phyloP scores from a whole-genome alignment of 2,797 vertebrate species.

The Todus mexicanus region DNA sequence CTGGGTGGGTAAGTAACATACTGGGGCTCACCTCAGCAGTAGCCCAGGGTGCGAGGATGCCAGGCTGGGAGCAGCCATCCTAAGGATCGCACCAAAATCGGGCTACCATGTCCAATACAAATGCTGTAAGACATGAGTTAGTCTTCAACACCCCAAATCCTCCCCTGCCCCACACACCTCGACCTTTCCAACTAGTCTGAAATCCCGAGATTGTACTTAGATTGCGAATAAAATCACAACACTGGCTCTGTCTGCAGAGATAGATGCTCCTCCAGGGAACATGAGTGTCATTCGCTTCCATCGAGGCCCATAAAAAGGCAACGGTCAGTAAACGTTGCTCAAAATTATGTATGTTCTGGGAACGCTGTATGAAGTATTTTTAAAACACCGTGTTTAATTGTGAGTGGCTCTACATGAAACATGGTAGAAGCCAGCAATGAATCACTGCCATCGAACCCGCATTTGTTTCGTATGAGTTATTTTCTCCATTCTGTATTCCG shows the following conservation, averaged over 20 bases:
- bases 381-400: not conserved
- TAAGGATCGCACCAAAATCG: fast-evolving
- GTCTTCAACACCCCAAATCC: fast-evolving
- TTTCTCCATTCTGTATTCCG: not conserved
- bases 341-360: not conserved
- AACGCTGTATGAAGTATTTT: not conserved
- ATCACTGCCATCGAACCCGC: not conserved
- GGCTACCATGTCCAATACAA: not conserved
- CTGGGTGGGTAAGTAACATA: not conserved
- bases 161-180: not conserved
- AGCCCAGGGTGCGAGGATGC: not conserved
- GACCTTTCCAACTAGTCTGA: not conserved
- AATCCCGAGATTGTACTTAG: not conserved
- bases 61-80: not conserved
- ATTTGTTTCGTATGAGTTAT: not conserved
- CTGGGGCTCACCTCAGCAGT: not conserved
- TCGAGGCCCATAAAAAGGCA: conserved; percentile 30
- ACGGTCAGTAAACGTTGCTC: conserved; percentile 27
- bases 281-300: not conserved
- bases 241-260: not conserved
- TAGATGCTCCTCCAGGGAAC: not conserved
- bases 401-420: not conserved
- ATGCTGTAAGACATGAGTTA: fast-evolving
- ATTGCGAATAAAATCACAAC: not conserved
- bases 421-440: not conserved